Percentiles rank a stretch among this genome's conserved stretches.
phyloP scores from a whole-genome alignment of 2,888 invertebrate species.

The Cremastobaeus sp. region DNA sequence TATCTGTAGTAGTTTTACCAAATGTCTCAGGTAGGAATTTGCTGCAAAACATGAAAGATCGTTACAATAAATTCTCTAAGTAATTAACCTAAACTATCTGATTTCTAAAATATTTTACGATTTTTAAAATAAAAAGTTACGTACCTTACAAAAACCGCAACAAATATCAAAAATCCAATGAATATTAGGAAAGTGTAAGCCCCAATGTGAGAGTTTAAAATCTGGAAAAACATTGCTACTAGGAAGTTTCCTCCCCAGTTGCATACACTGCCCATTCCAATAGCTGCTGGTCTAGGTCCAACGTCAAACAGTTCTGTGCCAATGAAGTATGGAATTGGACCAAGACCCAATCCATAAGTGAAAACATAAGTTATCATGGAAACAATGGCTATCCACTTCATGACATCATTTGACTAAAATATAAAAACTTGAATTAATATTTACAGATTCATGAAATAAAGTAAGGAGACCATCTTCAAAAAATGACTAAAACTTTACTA shows the following conservation, averaged over 20 bases:
- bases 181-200: constrained; percentile 89
- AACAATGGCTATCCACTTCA: constrained; percentile 84
- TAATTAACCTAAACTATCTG: neutral
- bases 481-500: too few relatives aligned
- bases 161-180: constrained; percentile 80
- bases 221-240: constrained; percentile 88
- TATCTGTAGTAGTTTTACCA: constrained; percentile 83
- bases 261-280: constrained; percentile 90
- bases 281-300: constrained; percentile 89
- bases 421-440: constrained; percentile 1
- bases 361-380: constrained; percentile 87
- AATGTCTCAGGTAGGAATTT: constrained; percentile 87
- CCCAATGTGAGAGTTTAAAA: constrained; percentile 82
- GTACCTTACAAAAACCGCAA: constrained; percentile 83
- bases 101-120: constrained; percentile 2
- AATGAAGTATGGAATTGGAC: constrained; percentile 92
- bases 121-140: neutral
- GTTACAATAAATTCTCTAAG: neutral
- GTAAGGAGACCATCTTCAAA: too few relatives aligned
- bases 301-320: constrained; percentile 92
- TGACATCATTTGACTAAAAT: constrained; percentile 79
- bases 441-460: neutral
- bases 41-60: constrained; percentile 74
- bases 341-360: constrained; percentile 89
- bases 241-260: constrained; percentile 95